Percentiles rank a stretch among this genome's conserved stretches.
Evolutionary conservation across 2,113 vertebrate genomes (phyloP).

Genomic region (Leuciscus idus): DNA sequence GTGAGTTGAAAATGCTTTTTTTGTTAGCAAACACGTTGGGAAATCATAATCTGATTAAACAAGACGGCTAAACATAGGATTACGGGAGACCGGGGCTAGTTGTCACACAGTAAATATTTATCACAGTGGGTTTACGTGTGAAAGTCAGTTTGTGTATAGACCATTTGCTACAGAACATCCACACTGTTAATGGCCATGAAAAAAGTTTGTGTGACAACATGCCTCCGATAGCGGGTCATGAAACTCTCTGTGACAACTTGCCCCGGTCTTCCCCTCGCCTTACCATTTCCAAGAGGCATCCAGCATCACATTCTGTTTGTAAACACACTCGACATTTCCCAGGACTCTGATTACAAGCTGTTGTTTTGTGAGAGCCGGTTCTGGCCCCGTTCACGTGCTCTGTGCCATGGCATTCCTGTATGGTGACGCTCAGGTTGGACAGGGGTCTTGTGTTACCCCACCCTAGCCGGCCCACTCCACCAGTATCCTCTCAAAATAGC

Average conservation of each 20-base stretch:
- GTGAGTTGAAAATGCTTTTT: slow-evolving; percentile 77
- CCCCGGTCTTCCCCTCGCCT: background rate
- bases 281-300: background rate
- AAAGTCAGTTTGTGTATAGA: background rate
- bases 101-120: background rate
- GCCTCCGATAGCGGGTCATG: background rate
- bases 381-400: background rate
- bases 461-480: background rate
- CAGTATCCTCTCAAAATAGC: background rate
- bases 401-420: slow-evolving; percentile 15
- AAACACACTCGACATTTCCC: background rate
- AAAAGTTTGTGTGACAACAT: background rate
- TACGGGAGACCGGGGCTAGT: background rate
- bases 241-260: background rate
- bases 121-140: background rate
- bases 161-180: background rate
- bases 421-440: slow-evolving; percentile 20
- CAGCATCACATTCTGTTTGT: background rate
- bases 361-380: background rate
- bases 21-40: background rate
- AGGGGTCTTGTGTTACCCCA: background rate
- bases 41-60: slow-evolving; percentile 17
- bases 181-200: background rate
- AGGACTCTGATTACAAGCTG: background rate
- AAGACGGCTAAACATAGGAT: background rate